A percentile compares a stretch with the other conserved stretches of the same genome.
phyloP scores from a whole-genome alignment of 2,113 vertebrate species.

The Callipepla squamata region DNA sequence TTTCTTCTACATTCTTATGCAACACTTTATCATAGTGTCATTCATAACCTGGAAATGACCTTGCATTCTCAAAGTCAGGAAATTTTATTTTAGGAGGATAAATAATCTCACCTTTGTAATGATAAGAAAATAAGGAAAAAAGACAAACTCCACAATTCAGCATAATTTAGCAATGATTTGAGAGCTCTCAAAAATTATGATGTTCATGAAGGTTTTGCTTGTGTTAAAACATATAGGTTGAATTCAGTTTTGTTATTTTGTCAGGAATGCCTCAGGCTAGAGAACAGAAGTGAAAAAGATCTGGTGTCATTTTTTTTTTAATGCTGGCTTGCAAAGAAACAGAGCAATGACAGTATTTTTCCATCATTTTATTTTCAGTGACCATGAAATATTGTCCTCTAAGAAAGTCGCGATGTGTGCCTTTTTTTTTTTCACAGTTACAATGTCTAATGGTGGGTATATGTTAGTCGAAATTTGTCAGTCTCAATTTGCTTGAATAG shows the following conservation, averaged over 20 bases:
- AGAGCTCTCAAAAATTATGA: background rate
- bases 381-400: background rate
- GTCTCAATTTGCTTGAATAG: background rate
- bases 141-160: background rate
- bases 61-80: background rate
- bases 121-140: background rate
- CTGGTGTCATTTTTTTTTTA: background rate
- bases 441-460: background rate
- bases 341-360: background rate
- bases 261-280: background rate
- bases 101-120: background rate
- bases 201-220: background rate
- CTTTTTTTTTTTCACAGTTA: background rate
- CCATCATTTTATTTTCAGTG: background rate
- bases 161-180: background rate
- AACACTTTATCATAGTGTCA: background rate
- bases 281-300: background rate
- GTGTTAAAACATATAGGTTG: background rate
- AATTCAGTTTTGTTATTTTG: background rate
- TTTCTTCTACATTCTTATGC: background rate
- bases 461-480: background rate
- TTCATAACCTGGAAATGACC: background rate
- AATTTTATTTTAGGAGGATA: background rate
- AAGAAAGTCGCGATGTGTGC: background rate
- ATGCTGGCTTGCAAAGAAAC: background rate